phyloP scores from a whole-genome alignment of 1,140 invertebrate genomes.

The Drusus annulatus region DNA sequence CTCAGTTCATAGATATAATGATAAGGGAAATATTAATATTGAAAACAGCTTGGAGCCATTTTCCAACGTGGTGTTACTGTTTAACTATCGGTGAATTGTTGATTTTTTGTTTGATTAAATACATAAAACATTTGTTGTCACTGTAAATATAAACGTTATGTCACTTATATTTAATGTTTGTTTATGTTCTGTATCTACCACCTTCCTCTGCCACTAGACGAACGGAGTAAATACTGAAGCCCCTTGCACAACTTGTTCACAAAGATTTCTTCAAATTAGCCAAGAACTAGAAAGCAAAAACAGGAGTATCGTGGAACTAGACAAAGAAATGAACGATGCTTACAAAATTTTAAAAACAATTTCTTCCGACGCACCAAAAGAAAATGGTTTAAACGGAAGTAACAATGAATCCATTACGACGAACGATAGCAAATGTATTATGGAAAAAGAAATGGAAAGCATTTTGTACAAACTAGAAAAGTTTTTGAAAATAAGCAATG shows the following conservation, averaged over 20 bases:
- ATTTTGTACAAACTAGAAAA: slow-evolving; percentile 47
- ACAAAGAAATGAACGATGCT: slow-evolving; percentile 47
- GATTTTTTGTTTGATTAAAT: slow-evolving; percentile 38
- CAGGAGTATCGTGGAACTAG: slow-evolving; percentile 45
- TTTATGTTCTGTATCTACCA: slow-evolving; percentile 37
- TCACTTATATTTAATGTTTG: slow-evolving; percentile 31
- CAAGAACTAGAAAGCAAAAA: slow-evolving; percentile 58
- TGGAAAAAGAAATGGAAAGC: slow-evolving; percentile 43
- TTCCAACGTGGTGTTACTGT: slow-evolving; percentile 1
- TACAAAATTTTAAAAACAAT: slow-evolving; percentile 47
- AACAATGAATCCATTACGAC: background rate
- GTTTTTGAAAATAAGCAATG: slow-evolving; percentile 44
- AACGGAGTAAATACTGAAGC: slow-evolving; percentile 34
- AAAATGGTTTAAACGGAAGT: background rate
- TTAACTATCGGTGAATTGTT: slow-evolving; percentile 27
- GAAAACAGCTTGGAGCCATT: background rate
- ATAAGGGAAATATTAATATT: slow-evolving; percentile 8
- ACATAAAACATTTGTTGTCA: slow-evolving; percentile 2
- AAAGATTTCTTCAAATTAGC: slow-evolving; percentile 50
- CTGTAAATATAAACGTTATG: slow-evolving; percentile 24
- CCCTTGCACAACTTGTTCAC: slow-evolving; percentile 29
- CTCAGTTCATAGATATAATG: slow-evolving; percentile 5
- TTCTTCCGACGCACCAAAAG: background rate
- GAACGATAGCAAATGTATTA: slow-evolving; percentile 29
- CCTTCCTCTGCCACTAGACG: slow-evolving; percentile 28